Percentiles rank a stretch among this genome's conserved stretches.
Conservation (phyloP, 1,140 invertebrate genomes). For the Bombus pyrosoma region DNA sequence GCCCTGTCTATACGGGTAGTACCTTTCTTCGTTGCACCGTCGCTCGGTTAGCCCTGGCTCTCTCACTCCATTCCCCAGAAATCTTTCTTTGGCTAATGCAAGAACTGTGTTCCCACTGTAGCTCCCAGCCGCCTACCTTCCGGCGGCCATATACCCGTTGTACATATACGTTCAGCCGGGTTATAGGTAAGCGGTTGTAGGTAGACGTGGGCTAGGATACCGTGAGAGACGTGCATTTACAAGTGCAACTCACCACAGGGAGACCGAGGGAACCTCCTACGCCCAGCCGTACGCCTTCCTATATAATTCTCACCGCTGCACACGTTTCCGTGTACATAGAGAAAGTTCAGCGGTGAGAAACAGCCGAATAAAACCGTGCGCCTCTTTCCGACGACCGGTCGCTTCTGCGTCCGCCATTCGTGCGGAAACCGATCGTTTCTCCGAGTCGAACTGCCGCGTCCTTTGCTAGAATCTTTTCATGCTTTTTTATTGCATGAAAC, state of each 20-base stretch:
- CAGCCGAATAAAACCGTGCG: constrained; percentile 32
- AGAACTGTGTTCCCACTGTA: constrained; percentile 76
- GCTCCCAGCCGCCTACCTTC: constrained; percentile 64
- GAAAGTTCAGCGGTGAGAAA: constrained; percentile 45
- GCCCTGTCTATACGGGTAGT: background rate
- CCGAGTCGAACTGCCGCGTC: background rate
- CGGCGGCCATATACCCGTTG: constrained; percentile 57
- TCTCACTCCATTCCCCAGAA: constrained; percentile 71
- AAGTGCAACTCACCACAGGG: constrained; percentile 65
- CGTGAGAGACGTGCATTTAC: constrained; percentile 63
- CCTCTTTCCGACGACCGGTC: background rate
- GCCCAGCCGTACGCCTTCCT: background rate
- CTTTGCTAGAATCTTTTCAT: background rate
- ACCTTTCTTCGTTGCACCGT: constrained; percentile 16
- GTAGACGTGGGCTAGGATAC: constrained; percentile 37
- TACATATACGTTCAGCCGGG: constrained; percentile 46
- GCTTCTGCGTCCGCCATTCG: background rate
- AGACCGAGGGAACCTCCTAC: background rate
- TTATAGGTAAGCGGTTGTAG: constrained; percentile 41
- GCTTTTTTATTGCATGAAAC: background rate
- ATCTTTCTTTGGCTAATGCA: constrained; percentile 81
- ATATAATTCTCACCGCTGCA: constrained; percentile 39
- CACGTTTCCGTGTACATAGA: constrained; percentile 31
- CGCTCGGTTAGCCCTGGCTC: background rate
- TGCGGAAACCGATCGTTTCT: background rate